Evolutionary conservation across 2,888 invertebrate species (phyloP).

Genomic region (Meghimatium bilineatum): DNA sequence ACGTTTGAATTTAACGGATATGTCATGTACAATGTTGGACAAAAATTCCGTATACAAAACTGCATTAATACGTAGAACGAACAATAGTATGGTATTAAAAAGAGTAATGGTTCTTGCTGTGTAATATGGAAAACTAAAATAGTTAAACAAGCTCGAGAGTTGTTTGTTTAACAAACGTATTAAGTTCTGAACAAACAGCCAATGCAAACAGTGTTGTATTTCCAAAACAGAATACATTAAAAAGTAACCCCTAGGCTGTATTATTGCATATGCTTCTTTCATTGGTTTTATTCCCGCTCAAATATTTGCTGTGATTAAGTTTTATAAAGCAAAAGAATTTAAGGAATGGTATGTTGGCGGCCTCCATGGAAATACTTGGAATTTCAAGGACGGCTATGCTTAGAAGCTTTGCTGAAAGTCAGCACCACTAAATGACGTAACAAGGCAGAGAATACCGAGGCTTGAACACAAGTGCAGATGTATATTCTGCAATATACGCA

Average conservation of each 20-base stretch:
- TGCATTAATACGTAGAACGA: not conserved
- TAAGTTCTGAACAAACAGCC: not conserved
- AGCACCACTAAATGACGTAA: not conserved
- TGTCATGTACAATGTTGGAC: not conserved
- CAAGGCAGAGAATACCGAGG: too few species aligned
- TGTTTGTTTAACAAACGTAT: not conserved
- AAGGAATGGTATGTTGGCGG: not conserved
- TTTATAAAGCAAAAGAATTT: not conserved
- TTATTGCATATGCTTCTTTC: not conserved
- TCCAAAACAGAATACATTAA: not conserved
- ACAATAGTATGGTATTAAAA: not conserved
- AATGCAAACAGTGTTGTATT: not conserved
- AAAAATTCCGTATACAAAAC: not conserved
- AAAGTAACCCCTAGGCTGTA: not conserved
- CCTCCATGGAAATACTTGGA: conserved; percentile 2
- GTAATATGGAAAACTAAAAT: not conserved
- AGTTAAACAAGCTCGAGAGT: not conserved
- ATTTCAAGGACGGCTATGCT: not conserved
- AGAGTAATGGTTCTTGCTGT: not conserved
- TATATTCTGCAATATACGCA: too few species aligned
- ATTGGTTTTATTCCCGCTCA: not conserved
- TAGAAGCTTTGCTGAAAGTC: not conserved
- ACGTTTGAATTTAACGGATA: not conserved
- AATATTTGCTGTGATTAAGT: not conserved
- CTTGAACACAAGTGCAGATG: too few species aligned